phyloP scores from a whole-genome alignment of 2,797 vertebrate species.

The Odontamblyopus lacepedii region DNA sequence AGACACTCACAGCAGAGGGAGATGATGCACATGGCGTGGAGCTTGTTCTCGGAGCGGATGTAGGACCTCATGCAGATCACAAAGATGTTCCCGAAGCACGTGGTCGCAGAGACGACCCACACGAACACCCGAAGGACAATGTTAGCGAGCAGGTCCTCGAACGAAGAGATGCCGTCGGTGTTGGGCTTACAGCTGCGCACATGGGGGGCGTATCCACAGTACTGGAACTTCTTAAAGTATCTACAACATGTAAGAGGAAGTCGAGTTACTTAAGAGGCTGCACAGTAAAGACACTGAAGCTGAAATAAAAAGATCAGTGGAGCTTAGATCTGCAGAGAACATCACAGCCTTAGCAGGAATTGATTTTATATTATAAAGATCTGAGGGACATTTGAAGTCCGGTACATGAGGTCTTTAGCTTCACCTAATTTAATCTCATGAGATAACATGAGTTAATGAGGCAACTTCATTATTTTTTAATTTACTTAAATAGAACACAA shows the following conservation, averaged over 20 bases:
- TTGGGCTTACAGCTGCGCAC: conserved; percentile 98
- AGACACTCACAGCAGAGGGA: conserved; percentile 95
- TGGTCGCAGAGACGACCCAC: conserved; percentile 94
- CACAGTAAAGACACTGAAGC: neutral
- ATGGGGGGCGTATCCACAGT: conserved; percentile 94
- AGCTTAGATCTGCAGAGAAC: too few relatives aligned
- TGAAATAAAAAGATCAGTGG: neutral
- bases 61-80: conserved; percentile 96
- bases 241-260: conserved; percentile 59
- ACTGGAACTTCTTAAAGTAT: conserved; percentile 99
- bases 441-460: too few relatives aligned
- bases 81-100: conserved; percentile 95
- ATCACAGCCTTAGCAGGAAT: too few relatives aligned
- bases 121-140: conserved; percentile 94
- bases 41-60: conserved; percentile 94
- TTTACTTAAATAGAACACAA: too few relatives aligned
- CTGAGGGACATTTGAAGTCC: too few relatives aligned
- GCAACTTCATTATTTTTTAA: too few relatives aligned
- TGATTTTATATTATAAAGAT: too few relatives aligned
- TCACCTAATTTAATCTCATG: too few relatives aligned
- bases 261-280: neutral
- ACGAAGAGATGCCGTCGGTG: conserved; percentile 96
- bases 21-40: conserved; percentile 93
- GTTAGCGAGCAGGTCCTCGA: conserved; percentile 94
- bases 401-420: too few relatives aligned